Percentiles rank a stretch among this genome's conserved stretches.
Conservation (phyloP, 2,888 invertebrate genomes). For the Caradrina clavipalpis region DNA sequence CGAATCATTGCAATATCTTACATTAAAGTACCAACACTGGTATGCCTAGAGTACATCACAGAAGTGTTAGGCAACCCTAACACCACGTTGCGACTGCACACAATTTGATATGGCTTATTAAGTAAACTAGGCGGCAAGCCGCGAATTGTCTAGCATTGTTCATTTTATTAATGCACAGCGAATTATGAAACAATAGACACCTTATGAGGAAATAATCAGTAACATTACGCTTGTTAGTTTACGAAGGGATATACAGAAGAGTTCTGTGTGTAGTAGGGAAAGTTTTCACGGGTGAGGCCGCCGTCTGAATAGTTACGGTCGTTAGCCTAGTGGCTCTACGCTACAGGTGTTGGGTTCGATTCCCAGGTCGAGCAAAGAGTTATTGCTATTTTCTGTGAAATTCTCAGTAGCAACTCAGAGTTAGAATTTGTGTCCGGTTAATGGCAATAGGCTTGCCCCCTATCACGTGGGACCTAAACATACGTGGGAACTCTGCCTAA, state of each 20-base stretch:
- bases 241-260: conserved; percentile 2
- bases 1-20: background rate
- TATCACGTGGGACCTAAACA: no score
- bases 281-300: background rate
- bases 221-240: conserved; percentile 28
- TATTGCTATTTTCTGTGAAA: no score
- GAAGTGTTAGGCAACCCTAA: conserved; percentile 47
- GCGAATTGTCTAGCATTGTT: conserved; percentile 67
- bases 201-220: conserved; percentile 39
- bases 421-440: no score
- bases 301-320: no score
- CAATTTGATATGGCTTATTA: conserved; percentile 75
- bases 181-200: conserved; percentile 54
- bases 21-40: background rate
- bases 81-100: conserved; percentile 42
- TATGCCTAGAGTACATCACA: background rate
- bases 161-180: conserved; percentile 51
- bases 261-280: background rate
- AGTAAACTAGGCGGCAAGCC: conserved; percentile 68
- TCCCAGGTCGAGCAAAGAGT: no score
- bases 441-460: no score
- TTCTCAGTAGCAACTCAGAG: no score
- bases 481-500: no score
- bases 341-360: no score
- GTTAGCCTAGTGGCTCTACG: no score